Evolutionary conservation across 2,888 invertebrate species (phyloP).

Genomic region (Diplazon laetatorius): DNA sequence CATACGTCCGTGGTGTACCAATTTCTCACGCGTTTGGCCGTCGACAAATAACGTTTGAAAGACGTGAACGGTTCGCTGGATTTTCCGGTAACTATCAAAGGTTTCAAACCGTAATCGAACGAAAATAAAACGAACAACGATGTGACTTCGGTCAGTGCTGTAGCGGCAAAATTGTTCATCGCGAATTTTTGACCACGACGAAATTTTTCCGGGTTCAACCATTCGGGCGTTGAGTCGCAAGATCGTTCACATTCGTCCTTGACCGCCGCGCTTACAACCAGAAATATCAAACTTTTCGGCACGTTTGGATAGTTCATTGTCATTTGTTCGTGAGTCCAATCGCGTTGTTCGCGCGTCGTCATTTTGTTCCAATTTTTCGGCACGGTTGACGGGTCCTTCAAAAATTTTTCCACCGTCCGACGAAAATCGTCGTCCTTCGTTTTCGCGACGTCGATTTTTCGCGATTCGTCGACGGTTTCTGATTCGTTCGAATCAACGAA

Average conservation of each 20-base stretch:
- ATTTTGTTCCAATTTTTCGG: slow-evolving; percentile 55
- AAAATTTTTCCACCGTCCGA: background rate
- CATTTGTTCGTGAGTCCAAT: slow-evolving; percentile 17
- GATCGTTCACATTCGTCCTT: slow-evolving; percentile 70
- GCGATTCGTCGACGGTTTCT: background rate
- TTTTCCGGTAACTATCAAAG: slow-evolving; percentile 82
- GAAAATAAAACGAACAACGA: slow-evolving; percentile 82
- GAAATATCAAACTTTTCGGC: slow-evolving; percentile 52
- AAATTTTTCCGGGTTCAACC: slow-evolving; percentile 82
- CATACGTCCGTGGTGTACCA: slow-evolving; percentile 84
- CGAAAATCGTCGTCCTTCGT: slow-evolving; percentile 11
- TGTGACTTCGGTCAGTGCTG: slow-evolving; percentile 79
- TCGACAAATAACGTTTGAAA: slow-evolving; percentile 82
- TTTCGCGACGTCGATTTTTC: background rate
- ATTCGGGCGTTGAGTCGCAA: slow-evolving; percentile 75
- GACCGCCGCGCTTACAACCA: slow-evolving; percentile 42
- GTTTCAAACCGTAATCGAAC: slow-evolving; percentile 79
- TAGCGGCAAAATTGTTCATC: slow-evolving; percentile 77
- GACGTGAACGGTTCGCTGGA: slow-evolving; percentile 83
- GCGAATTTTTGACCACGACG: slow-evolving; percentile 83
- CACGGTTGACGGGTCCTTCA: slow-evolving; percentile 6
- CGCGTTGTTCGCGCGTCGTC: slow-evolving; percentile 48
- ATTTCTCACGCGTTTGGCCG: slow-evolving; percentile 80
- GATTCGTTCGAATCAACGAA: background rate
- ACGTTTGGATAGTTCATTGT: background rate